Evolutionary conservation across 1,140 invertebrate genomes (phyloP), one percentile per base, ranked within the genome.

Genomic region (Andrena cerasifolii): DNA sequence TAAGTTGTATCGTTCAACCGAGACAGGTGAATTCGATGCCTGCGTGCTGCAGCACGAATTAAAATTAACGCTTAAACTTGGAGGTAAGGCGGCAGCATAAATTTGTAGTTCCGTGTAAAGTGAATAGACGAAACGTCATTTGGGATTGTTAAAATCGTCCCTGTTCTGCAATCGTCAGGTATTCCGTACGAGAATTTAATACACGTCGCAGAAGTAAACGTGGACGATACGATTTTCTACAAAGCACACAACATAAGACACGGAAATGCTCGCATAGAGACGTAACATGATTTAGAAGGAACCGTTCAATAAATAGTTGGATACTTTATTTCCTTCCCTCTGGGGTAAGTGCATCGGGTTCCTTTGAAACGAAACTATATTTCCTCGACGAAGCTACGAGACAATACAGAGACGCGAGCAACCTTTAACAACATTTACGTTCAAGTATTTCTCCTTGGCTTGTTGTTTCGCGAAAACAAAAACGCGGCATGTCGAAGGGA

Each of bases 341-440:
- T 4, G 6, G 24, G 24, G 28, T 72, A 61, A 72, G 28, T 72
- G 28, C 40, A 49, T 61, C n/a, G n/a, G 10, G 28, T 45, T 61
- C 28, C 16, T 59, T 71, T 58, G 36, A 31, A 71, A 49, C n/a
- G 18, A 31, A 72, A 49, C 68, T 49, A 47, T 33, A 49, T 72
- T 72, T 31, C 10, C 43, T 33, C 40, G 21, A 49, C n/a, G 68
- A 45, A 16, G 14, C 21, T 16, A 16, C 56, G 6, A 61, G 40
- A 49, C 54, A 72, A 33, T 49, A 33, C 28, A 61, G 3, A n/a
- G 21, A 56, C 40, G 54, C 45, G 59, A 45, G 26, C 40, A 33
- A 24, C 8, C 68, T 45, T 59, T 71, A 49, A 72, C 40, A 49
- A 61, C 40, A 61, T 72, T 61, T 72, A 49, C 43, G n/a, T 58